Conservation (phyloP, 2,797 vertebrate genomes). For the Benthosema pterotum region DNA sequence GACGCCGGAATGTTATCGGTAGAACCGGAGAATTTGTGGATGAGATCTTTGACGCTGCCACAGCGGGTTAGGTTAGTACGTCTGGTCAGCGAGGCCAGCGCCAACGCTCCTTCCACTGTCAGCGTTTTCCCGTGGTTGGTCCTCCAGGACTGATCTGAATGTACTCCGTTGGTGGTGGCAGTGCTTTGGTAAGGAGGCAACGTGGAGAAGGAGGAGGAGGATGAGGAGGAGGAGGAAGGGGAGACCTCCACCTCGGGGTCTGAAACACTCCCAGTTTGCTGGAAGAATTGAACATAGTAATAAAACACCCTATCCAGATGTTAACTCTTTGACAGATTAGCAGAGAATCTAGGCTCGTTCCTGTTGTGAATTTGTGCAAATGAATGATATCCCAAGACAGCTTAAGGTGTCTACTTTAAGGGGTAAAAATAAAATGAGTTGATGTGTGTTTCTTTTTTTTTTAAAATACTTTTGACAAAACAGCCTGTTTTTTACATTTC, state of each 20-base stretch:
- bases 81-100: no score
- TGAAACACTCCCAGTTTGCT: constrained; percentile 25
- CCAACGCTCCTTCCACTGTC: no score
- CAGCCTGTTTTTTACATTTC: no score
- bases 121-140: constrained; percentile 26
- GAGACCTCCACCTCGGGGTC: constrained; percentile 10
- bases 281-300: constrained; percentile 63
- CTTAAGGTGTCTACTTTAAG: no score
- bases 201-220: constrained; percentile 12
- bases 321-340: no score
- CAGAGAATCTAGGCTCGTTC: no score
- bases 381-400: no score
- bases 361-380: no score
- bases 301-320: constrained; percentile 30
- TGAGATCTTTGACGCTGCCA: constrained; percentile 73
- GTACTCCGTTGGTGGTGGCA: constrained; percentile 23
- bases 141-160: constrained; percentile 30
- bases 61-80: constrained; percentile 48
- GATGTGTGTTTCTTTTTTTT: no score
- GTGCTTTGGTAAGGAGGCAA: no score
- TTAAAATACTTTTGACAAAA: no score
- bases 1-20: constrained; percentile 6
- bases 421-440: no score
- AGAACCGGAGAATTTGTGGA: constrained; percentile 69
- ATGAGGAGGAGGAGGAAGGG: constrained; percentile 23